These are phyloP conservation scores for Pentamera pediparva DNA, from an alignment of 53 echinoderm and acorn worm genomes.

Conservation along the genomic window DNA sequence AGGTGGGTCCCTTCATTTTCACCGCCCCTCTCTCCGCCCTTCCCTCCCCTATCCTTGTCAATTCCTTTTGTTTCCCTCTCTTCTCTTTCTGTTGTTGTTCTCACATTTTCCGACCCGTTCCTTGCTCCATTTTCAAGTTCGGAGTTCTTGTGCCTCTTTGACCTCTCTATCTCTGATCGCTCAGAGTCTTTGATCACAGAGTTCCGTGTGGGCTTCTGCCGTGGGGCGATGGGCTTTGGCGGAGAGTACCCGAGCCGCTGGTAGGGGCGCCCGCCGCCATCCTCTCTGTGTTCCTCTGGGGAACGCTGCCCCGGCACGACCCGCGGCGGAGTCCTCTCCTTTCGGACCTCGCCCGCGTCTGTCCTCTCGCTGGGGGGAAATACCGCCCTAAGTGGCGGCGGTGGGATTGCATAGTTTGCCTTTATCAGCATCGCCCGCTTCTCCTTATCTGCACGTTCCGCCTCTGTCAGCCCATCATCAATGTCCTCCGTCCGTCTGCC, in stretches of 20 bases:
- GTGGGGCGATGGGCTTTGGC: not conserved
- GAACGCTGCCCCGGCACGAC: not conserved
- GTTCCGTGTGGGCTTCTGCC: conserved; percentile 5
- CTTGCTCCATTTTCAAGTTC: not conserved
- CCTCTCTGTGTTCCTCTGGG: not conserved
- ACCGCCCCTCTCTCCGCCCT: not conserved
- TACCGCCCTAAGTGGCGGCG: conserved; percentile 37
- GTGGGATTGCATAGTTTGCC: conserved; percentile 52
- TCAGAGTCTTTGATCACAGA: conserved; percentile 29
- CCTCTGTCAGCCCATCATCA: not conserved
- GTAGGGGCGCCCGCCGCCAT: conserved; percentile 1
- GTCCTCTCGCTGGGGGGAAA: not conserved
- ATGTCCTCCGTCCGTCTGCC: conserved; percentile 12
- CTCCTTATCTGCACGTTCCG: conserved; percentile 14
- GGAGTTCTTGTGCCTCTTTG: conserved; percentile 14
- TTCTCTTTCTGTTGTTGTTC: not conserved
- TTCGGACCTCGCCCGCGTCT: not conserved
- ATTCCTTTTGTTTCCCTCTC: not conserved
- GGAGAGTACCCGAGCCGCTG: conserved; percentile 25
- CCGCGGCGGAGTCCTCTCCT: too few species aligned
- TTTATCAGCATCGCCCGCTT: conserved; percentile 25
- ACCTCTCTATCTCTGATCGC: conserved; percentile 5
- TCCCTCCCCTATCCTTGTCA: not conserved
- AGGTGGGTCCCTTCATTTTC: not conserved
- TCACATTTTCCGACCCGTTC: too few species aligned